Conservation (phyloP, 2,113 vertebrate genomes). For the Polypterus senegalus region DNA sequence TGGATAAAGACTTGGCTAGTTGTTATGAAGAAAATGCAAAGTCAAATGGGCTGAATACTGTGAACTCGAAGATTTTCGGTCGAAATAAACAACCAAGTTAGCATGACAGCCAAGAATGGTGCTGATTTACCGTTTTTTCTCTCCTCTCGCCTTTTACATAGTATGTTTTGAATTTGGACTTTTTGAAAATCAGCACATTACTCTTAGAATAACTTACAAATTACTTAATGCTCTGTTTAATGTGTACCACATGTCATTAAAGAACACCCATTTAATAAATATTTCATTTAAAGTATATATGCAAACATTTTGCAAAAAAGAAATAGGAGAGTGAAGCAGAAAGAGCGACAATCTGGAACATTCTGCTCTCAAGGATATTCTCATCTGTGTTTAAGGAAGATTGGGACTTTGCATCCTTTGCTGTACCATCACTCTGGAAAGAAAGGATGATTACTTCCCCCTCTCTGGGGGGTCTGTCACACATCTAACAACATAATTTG, state of each 20-base stretch:
- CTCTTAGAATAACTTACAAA: slow-evolving; percentile 81
- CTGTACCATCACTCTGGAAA: slow-evolving; percentile 41
- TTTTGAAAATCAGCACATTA: slow-evolving; percentile 69
- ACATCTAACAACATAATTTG: slow-evolving; percentile 57
- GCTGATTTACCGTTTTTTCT: not conserved
- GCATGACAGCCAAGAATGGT: no score
- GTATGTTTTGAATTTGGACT: slow-evolving; percentile 68
- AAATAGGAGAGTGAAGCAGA: slow-evolving; percentile 29
- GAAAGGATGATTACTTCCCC: slow-evolving; percentile 55
- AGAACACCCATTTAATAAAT: slow-evolving; percentile 31
- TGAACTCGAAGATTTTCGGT: no score
- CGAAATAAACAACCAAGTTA: no score
- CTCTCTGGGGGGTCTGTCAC: slow-evolving; percentile 49
- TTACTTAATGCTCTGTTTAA: slow-evolving; percentile 77
- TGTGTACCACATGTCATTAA: slow-evolving; percentile 65
- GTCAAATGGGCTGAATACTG: no score
- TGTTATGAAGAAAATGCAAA: no score
- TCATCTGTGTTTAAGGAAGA: no score
- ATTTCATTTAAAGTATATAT: slow-evolving; percentile 10
- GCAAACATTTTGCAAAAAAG: slow-evolving; percentile 5
- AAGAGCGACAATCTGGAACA: no score
- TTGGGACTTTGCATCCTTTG: slow-evolving; percentile 18
- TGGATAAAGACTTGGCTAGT: no score
- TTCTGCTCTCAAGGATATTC: no score
- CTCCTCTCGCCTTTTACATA: not conserved